Conservation (phyloP, 2,888 invertebrate species). For the Nomada fabriciana region DNA sequence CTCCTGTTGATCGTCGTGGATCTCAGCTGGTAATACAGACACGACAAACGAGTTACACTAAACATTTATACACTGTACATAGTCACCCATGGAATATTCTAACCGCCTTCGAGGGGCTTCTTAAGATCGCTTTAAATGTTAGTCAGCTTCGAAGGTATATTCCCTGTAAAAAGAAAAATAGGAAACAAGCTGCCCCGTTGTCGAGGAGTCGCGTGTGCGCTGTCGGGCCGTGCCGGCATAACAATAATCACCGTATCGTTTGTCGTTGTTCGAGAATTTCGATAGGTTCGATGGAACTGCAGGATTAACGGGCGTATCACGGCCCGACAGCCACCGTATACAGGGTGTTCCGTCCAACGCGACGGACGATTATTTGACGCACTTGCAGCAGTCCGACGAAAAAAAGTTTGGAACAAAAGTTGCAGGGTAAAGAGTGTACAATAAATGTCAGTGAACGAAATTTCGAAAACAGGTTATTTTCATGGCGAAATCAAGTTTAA, state of each 20-base stretch:
- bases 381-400: too few relatives aligned
- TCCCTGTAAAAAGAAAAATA: conserved; percentile 42
- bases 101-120: conserved; percentile 67
- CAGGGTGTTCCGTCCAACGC: too few relatives aligned
- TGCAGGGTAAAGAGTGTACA: too few relatives aligned
- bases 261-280: too few relatives aligned
- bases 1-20: neutral
- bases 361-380: too few relatives aligned
- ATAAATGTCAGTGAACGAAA: too few relatives aligned
- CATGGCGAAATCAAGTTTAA: too few relatives aligned
- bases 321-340: too few relatives aligned
- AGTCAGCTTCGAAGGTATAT: conserved; percentile 73
- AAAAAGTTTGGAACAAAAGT: too few relatives aligned
- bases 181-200: conserved; percentile 27
- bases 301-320: conserved; percentile 12
- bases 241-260: too few relatives aligned
- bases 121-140: conserved; percentile 76
- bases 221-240: conserved; percentile 13
- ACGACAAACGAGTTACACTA: neutral
- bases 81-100: conserved; percentile 46
- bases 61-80: conserved; percentile 61
- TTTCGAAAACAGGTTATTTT: too few relatives aligned
- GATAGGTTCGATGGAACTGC: neutral
- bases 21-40: conserved; percentile 13
- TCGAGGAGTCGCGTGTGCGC: conserved; percentile 50